Conservation (phyloP, 1,140 invertebrate species). For the Sarcophaga peregrina region DNA sequence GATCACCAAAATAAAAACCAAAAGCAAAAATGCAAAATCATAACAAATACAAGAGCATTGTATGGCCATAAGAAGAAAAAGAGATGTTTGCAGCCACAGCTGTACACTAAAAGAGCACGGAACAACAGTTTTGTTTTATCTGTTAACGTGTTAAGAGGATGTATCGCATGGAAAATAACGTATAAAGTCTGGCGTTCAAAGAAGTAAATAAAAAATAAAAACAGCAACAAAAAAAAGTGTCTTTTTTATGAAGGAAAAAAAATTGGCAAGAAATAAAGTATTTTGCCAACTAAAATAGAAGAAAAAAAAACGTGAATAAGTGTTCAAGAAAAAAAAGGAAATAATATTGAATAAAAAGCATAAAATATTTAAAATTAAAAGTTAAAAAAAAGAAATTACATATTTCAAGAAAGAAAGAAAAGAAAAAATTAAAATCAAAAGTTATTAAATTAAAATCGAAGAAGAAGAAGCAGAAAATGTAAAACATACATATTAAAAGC, state of each 20-base stretch:
- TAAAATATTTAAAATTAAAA: neutral
- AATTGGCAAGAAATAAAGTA: neutral
- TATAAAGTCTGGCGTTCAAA: neutral
- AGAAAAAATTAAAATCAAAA: neutral
- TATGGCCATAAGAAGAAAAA: neutral
- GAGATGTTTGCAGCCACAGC: conserved; percentile 18
- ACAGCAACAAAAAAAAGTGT: conserved; percentile 26
- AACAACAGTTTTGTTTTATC: conserved; percentile 42
- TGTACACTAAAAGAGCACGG: neutral
- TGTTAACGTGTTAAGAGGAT: conserved; percentile 39
- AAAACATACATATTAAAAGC: neutral
- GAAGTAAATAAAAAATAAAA: conserved; percentile 15
- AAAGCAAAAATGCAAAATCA: too few species aligned
- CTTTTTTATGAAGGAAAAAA: neutral
- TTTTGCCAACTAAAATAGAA: neutral
- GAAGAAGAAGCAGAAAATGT: neutral
- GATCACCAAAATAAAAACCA: neutral
- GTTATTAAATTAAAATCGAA: neutral
- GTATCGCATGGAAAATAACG: conserved; percentile 7
- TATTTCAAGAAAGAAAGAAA: neutral
- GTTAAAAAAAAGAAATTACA: neutral
- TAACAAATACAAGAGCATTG: too few species aligned
- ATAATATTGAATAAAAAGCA: neutral
- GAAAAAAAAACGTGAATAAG: conserved; percentile 15
- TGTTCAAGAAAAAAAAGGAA: neutral